These are phyloP conservation scores for Aphelenchoides avenae DNA, from an alignment of 1,140 invertebrate genomes.

Conservation along the genomic window DNA sequence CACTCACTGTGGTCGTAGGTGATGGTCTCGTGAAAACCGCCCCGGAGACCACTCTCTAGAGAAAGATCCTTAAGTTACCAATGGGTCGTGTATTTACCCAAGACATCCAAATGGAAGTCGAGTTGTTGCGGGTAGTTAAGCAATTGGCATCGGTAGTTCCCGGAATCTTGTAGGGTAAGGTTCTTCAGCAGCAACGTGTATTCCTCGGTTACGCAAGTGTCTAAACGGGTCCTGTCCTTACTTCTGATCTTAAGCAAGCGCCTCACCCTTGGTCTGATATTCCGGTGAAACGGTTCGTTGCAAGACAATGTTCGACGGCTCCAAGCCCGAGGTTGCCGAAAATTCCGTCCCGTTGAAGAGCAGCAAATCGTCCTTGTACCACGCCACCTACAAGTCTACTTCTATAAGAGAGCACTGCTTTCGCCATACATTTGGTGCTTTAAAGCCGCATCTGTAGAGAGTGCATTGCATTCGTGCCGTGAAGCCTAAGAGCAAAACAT, in stretches of 20 bases:
- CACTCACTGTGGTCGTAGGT: constrained; percentile 42
- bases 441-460: constrained; percentile 18
- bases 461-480: constrained; percentile 35
- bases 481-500: no score
- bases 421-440: no score
- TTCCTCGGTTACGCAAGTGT: constrained; percentile 36
- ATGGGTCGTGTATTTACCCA: constrained; percentile 23
- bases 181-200: constrained; percentile 37
- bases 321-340: constrained; percentile 37
- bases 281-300: constrained; percentile 18
- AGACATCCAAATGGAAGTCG: constrained; percentile 43
- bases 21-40: constrained; percentile 32
- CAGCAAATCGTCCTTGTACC: constrained; percentile 42
- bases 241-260: neutral
- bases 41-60: constrained; percentile 36
- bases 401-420: no score
- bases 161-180: constrained; percentile 35
- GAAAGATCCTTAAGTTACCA: constrained; percentile 14
- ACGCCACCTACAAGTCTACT: constrained; percentile 35
- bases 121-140: constrained; percentile 39
- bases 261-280: constrained; percentile 6
- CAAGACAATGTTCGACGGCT: constrained; percentile 34
- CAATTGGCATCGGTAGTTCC: constrained; percentile 40
- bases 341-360: constrained; percentile 45
- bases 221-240: constrained; percentile 4